Percentiles rank a stretch among this genome's conserved stretches.
Conservation (phyloP, 2,888 invertebrate species). For the Galerucella calmariensis region DNA sequence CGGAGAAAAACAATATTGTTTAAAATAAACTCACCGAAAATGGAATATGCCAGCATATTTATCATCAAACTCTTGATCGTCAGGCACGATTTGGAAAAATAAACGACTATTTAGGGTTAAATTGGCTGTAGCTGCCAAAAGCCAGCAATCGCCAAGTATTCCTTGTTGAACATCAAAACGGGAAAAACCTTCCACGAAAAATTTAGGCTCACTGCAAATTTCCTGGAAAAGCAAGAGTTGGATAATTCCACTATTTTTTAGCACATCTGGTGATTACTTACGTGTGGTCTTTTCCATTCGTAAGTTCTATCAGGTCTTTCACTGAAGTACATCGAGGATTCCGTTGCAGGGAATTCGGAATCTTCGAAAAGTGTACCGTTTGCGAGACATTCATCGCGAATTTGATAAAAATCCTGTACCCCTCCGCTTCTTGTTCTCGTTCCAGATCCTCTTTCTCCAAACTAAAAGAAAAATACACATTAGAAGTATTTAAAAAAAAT, state of each 20-base stretch:
- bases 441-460: constrained; percentile 83
- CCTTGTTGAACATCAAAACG: constrained; percentile 99
- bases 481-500: not conserved
- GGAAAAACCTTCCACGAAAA: constrained; percentile 94
- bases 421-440: constrained; percentile 66
- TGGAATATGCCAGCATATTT: constrained; percentile 96
- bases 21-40: constrained; percentile 74
- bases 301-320: constrained; percentile 84
- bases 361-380: constrained; percentile 88
- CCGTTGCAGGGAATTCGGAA: constrained; percentile 86
- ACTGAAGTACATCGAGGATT: constrained; percentile 87
- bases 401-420: constrained; percentile 72
- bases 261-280: constrained; percentile 63
- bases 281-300: constrained; percentile 93
- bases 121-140: constrained; percentile 94
- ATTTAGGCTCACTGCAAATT: constrained; percentile 85
- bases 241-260: too few species aligned
- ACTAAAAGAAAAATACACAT: constrained; percentile 65
- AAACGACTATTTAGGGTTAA: constrained; percentile 86
- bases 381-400: constrained; percentile 76
- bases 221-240: constrained; percentile 69
- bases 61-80: constrained; percentile 92
- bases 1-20: too few species aligned
- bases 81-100: constrained; percentile 95
- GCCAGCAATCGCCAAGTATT: constrained; percentile 97